A percentile compares a stretch with the other conserved stretches of the same genome.
Evolutionary conservation across 2,888 invertebrate species (phyloP).

Genomic region (Cataglyphis rosenhaueri): DNA sequence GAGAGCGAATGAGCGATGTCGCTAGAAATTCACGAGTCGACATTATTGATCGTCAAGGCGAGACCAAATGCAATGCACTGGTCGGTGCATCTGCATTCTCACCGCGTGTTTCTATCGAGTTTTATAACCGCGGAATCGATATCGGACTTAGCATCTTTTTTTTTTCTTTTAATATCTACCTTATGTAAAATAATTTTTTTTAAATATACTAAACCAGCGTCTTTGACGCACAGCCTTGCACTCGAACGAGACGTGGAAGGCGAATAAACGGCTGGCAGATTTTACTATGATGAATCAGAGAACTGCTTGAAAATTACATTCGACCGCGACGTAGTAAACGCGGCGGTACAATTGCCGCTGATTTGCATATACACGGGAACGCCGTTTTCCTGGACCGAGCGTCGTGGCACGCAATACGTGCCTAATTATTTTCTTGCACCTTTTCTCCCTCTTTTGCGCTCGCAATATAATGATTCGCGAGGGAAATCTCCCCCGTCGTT

Average conservation of each 20-base stretch:
- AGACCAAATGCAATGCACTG: slow-evolving; percentile 63
- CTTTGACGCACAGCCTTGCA: background rate
- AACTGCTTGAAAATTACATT: slow-evolving; percentile 44
- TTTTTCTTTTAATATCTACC: background rate
- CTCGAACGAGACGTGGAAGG: background rate
- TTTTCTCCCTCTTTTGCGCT: slow-evolving; percentile 45
- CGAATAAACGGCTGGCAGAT: background rate
- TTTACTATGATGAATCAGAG: slow-evolving; percentile 24
- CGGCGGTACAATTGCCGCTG: slow-evolving; percentile 51
- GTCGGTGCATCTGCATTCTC: slow-evolving; percentile 68
- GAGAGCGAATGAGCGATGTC: slow-evolving; percentile 6
- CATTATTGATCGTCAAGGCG: slow-evolving; percentile 72
- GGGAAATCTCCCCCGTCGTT: slow-evolving; percentile 66
- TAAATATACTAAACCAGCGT: slow-evolving; percentile 30
- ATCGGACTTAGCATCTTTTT: slow-evolving; percentile 11
- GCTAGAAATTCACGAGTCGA: slow-evolving; percentile 53
- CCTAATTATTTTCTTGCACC: slow-evolving; percentile 81
- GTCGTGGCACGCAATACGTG: slow-evolving; percentile 80
- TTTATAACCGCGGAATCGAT: slow-evolving; percentile 40
- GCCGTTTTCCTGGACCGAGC: slow-evolving; percentile 65
- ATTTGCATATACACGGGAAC: slow-evolving; percentile 72
- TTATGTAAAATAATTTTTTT: background rate
- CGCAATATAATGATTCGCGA: slow-evolving; percentile 54
- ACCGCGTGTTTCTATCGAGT: slow-evolving; percentile 34
- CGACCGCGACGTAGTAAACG: slow-evolving; percentile 25